phyloP scores from a whole-genome alignment of 1,140 invertebrate genomes.

The Dreissena polymorpha region DNA sequence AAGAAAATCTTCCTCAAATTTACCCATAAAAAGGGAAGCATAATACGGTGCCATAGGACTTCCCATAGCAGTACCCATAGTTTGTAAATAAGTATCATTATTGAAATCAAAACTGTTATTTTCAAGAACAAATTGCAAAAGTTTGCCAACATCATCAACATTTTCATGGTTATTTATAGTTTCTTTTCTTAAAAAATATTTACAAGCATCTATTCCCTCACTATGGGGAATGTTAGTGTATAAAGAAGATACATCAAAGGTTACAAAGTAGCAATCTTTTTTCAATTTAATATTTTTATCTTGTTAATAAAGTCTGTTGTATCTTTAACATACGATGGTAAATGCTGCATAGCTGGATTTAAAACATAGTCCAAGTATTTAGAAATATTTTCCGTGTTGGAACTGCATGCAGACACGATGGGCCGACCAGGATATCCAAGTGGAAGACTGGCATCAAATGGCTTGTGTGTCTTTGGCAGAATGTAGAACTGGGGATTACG shows the following conservation, averaged over 20 bases:
- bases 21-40: conserved; percentile 20
- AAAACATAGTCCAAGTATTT: too few relatives aligned
- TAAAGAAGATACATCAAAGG: conserved; percentile 12
- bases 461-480: too few relatives aligned
- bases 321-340: too few relatives aligned
- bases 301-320: too few relatives aligned
- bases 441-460: too few relatives aligned
- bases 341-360: too few relatives aligned
- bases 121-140: conserved; percentile 22
- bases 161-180: neutral
- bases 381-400: too few relatives aligned
- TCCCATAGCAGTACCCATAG: conserved; percentile 28
- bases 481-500: too few relatives aligned
- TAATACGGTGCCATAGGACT: conserved; percentile 19
- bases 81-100: conserved; percentile 1
- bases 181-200: neutral
- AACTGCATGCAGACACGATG: too few relatives aligned
- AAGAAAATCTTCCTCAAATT: conserved; percentile 33
- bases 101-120: conserved; percentile 38
- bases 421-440: too few relatives aligned
- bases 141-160: neutral
- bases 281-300: neutral
- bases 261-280: conserved; percentile 2
- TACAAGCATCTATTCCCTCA: conserved; percentile 25
- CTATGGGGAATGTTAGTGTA: conserved; percentile 36